Evolutionary conservation across 2,888 invertebrate genomes (phyloP).

Genomic region (Cataglyphis cursor): DNA sequence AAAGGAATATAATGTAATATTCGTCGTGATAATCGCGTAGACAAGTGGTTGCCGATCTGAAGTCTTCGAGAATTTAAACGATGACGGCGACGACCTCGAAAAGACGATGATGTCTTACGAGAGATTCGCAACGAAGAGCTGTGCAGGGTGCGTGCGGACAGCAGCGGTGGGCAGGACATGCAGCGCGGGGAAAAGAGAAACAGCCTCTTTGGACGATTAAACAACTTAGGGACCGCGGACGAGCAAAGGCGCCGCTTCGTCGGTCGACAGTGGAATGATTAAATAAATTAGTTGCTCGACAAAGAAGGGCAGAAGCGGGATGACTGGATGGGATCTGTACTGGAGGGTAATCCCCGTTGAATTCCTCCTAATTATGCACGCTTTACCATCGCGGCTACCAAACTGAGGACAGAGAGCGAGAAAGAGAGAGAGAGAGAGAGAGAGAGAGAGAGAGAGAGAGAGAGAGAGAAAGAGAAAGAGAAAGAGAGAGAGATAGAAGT

Average conservation of each 20-base stretch:
- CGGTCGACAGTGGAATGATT: slow-evolving; percentile 82
- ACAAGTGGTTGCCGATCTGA: slow-evolving; percentile 18
- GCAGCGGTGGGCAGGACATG: slow-evolving; percentile 21
- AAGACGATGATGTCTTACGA: slow-evolving; percentile 48
- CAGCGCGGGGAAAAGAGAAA: slow-evolving; percentile 64
- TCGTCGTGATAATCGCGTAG: slow-evolving; percentile 19
- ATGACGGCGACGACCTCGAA: slow-evolving; percentile 48
- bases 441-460: slow-evolving; percentile 21
- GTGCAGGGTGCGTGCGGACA: slow-evolving; percentile 35
- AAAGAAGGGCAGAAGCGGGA: slow-evolving; percentile 83
- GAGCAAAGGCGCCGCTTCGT: slow-evolving; percentile 80
- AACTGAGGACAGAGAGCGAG: slow-evolving; percentile 50
- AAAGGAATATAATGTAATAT: slow-evolving; percentile 9
- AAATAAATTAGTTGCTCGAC: slow-evolving; percentile 86
- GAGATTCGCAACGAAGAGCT: slow-evolving; percentile 65
- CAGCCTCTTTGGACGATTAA: slow-evolving; percentile 79
- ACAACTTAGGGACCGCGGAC: slow-evolving; percentile 77
- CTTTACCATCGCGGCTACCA: slow-evolving; percentile 84
- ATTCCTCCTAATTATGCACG: slow-evolving; percentile 86
- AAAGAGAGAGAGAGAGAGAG: slow-evolving; percentile 47
- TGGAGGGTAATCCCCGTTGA: slow-evolving; percentile 85
- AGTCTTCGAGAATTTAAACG: slow-evolving; percentile 61
- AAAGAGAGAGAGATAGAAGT: slow-evolving; percentile 51
- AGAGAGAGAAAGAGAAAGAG: slow-evolving; percentile 26
- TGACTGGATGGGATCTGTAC: slow-evolving; percentile 85